Evolutionary conservation across 2,888 invertebrate species (phyloP).

Genomic region (Macaria liturata): DNA sequence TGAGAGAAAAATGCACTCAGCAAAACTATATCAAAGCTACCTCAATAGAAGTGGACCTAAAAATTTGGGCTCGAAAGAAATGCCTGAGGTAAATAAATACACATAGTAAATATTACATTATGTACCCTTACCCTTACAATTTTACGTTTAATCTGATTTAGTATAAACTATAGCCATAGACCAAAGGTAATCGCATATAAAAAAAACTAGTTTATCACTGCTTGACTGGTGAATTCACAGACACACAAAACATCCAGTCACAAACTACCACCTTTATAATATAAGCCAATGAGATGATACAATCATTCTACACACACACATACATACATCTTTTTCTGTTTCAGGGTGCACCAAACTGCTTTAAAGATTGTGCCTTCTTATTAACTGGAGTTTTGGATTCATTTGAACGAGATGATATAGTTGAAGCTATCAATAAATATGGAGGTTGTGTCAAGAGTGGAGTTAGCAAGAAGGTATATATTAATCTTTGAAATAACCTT

Average conservation of each 20-base stretch:
- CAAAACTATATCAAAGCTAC: conserved; percentile 88
- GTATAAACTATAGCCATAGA: too few relatives aligned
- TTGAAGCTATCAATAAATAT: conserved; percentile 88
- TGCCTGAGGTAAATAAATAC: conserved; percentile 86
- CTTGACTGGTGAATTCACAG: too few relatives aligned
- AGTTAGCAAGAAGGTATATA: conserved; percentile 88
- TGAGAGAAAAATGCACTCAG: conserved; percentile 86
- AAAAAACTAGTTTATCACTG: too few relatives aligned
- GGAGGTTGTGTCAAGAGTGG: conserved; percentile 90
- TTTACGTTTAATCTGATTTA: too few relatives aligned
- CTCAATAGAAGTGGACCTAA: conserved; percentile 90
- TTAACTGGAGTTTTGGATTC: conserved; percentile 95
- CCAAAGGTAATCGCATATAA: too few relatives aligned
- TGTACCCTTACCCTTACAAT: too few relatives aligned
- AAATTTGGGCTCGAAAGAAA: conserved; percentile 91
- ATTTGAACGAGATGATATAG: conserved; percentile 91
- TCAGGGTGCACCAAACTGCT: conserved; percentile 88
- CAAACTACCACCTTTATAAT: too few relatives aligned
- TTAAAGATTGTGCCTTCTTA: conserved; percentile 87
- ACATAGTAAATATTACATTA: neutral
- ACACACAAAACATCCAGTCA: too few relatives aligned
- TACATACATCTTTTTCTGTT: too few relatives aligned
- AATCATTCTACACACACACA: too few relatives aligned
- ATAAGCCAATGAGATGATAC: too few relatives aligned
- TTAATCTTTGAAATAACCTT: too few relatives aligned